Conservation (phyloP, 1,140 invertebrate genomes). For the Drosophila lacertosa region DNA sequence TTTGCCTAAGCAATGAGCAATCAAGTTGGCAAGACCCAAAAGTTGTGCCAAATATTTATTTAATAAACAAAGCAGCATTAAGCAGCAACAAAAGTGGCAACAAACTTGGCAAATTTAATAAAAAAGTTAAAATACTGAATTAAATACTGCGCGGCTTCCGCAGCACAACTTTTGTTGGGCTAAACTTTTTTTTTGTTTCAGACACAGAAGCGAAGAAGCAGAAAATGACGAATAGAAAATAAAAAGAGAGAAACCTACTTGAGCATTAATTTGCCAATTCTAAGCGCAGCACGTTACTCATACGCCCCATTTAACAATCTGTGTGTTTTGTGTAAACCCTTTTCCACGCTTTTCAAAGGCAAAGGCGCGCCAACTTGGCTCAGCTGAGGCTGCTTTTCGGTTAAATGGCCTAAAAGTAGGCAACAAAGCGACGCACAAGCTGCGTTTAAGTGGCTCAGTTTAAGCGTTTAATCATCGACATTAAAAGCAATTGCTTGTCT, state of each 20-base stretch:
- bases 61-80: conserved; percentile 63
- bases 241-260: conserved; percentile 14
- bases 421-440: conserved; percentile 53
- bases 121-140: conserved; percentile 62
- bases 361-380: conserved; percentile 14
- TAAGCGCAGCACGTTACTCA: conserved; percentile 56
- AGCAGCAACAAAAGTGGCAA: conserved; percentile 25
- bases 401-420: conserved; percentile 66
- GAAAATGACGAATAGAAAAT: conserved; percentile 31
- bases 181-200: conserved; percentile 34
- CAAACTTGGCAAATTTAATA: conserved; percentile 67
- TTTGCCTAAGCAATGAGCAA: conserved; percentile 41
- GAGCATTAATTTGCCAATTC: conserved; percentile 60
- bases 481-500: conserved; percentile 67
- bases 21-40: conserved; percentile 43
- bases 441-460: conserved; percentile 43
- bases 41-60: conserved; percentile 69
- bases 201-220: neutral
- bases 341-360: conserved; percentile 31
- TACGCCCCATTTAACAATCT: conserved; percentile 63
- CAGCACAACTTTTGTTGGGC: conserved; percentile 33
- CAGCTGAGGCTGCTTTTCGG: conserved; percentile 39
- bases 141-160: conserved; percentile 35
- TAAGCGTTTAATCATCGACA: conserved; percentile 56
- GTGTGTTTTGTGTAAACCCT: conserved; percentile 27